Base-by-base conservation (phyloP, 2,113 vertebrate genomes). In the Muscicapa adusta region DNA sequence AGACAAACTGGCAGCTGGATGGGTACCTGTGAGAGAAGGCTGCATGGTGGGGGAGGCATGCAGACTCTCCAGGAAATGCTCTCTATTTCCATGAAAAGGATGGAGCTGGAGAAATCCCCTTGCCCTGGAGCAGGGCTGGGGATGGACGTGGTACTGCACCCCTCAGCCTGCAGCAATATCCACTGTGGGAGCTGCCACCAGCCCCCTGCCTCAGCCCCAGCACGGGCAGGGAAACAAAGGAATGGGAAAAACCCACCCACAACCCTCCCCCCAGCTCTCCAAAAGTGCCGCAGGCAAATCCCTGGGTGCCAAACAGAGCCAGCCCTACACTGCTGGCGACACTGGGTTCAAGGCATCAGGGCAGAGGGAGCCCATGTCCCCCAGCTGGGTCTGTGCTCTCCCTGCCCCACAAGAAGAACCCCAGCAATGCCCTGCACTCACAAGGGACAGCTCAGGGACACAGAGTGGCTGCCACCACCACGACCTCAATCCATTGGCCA, bases 381-480 rank as follows among this genome's bases (percentile, higher is more conserved):
- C n/a, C 28, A 18, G 23, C 8, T 31, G 63, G 36, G 6, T 53
- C 26, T 79, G 48, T 36, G 31, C 12, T 26, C 48, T 65, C 51
- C 34, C 20, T 33, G 34, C 54, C 47, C 65, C 5, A 2, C 51
- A 4, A 60, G 58, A 33, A 83, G 38, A 75, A 7, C 31, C 12
- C 17, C 70, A n/a, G 54, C 0, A 0, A 36, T 2, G 4, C 31
- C 38, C 50, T 60, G 62, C 62, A 51, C 14, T 15, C 1, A 0
- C 65, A n/a, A 36, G 63, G 54, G 81, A 68, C 84, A 86, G 57
- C 34, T 36, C 19, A 18, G 87, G 60, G 76, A 80, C 56, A 50
- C 18, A 4, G 40, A 23, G 60, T 36, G 72, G 28, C 56, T 3
- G 0, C 38, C 85, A 54, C 18, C 77, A 58, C 33, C 65, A 16